phyloP scores from a whole-genome alignment of 2,888 invertebrate species.

The Epirrhoe tristata region DNA sequence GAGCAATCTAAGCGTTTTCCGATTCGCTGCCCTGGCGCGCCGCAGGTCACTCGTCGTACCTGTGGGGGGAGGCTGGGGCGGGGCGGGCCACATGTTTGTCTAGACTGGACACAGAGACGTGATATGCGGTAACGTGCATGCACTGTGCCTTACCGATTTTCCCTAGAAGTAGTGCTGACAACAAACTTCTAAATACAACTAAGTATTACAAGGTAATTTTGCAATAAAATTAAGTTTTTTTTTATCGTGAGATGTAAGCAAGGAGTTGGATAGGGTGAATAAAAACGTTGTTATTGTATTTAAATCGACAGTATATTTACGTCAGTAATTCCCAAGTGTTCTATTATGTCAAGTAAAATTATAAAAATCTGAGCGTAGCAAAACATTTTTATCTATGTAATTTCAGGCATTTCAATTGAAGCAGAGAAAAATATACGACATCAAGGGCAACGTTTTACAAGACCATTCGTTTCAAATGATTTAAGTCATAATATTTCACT shows the following conservation, averaged over 20 bases:
- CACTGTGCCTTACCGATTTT: no score
- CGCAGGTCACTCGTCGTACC: not conserved
- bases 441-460: slow-evolving; percentile 1
- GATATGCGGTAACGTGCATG: not conserved
- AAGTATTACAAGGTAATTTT: no score
- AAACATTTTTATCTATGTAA: not conserved
- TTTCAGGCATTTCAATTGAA: not conserved
- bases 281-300: no score
- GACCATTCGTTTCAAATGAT: slow-evolving; percentile 17
- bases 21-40: not conserved
- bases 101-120: slow-evolving; percentile 7
- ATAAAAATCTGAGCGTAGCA: no score
- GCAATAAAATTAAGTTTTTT: no score
- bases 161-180: no score
- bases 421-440: not conserved
- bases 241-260: no score
- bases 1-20: not conserved
- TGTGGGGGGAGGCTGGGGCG: not conserved
- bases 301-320: no score
- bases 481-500: slow-evolving; percentile 22
- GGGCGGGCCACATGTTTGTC: slow-evolving; percentile 10
- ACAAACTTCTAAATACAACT: no score
- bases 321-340: no score
- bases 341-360: no score
- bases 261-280: no score